Evolutionary conservation across 2,888 invertebrate genomes (phyloP), one percentile per base, ranked within the genome.

Genomic region (Drosophila aldrichi): DNA sequence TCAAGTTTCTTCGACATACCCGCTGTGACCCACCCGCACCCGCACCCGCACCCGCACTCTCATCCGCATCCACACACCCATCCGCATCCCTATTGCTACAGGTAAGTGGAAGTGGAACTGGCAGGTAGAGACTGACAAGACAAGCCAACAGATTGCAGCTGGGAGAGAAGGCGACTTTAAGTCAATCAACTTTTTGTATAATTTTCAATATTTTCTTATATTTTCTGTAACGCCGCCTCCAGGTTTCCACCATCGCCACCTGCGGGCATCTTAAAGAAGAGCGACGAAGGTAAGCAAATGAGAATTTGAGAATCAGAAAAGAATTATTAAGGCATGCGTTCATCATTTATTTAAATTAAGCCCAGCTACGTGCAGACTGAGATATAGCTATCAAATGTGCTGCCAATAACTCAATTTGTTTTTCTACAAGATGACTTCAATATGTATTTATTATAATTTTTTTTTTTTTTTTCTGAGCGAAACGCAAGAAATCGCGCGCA

Each of bases 1-100:
- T 91, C 93, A 90, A 91, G 90, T 91, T 93, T 93, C 91, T 93
- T 93, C 91, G 93, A 93, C 86, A 92, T 93, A 89, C 93, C 93
- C 85, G 93, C 93, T 92, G 93, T 93, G 93, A 92, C 92, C 82
- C 93, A 93, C 87, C 92, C 93, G 70, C 93, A 85, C 54, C 38
- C 82, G 43, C 81, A 88, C 34, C 36, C 83, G 12, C 81, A 81
- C 2, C 36, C 52, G 60, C 92, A 81, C 2, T 34, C 52, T 59
- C 92, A 40, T 18, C 40, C 40, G 41, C 74, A 81, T 66, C 89
- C 38, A 58, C 92, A 79, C 44, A 22, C 44, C 22, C 44, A 44
- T 41, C 61, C 79, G 29, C 74, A 84, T 66, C 90, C 83, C 43
- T 84, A 93, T 81, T 93, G 93, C 89, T 93, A 93, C 90, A 93